Evolutionary conservation across 2,888 invertebrate genomes (phyloP), one percentile per base, ranked within the genome.

Genomic region (Pandemis cinnamomeana): DNA sequence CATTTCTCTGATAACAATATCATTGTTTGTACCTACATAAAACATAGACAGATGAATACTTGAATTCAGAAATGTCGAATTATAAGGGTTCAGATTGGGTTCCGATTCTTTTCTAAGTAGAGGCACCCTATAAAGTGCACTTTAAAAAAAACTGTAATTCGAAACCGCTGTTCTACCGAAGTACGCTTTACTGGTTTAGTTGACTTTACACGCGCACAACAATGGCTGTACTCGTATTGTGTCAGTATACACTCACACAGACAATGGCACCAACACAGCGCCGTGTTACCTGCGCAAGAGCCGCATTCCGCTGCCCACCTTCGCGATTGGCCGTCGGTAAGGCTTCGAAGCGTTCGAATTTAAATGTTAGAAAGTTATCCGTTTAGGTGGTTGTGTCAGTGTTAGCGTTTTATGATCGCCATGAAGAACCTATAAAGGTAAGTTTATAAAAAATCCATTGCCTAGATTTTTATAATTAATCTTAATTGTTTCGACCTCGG

Each of bases 291-390:
- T 93, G 93, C 93, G 93, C 93, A 83, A 81, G 93, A 91, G 93
- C 89, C 91, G 82, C 93, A 93, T 93, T 93, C 93, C 92, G 91
- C 87, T 87, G 87, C 82, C 85, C 87, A 89, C 90, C 90, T 87
- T 83, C 87, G 89, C 89, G 84, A 90, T 88, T 88, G 90, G 88
- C 86, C 89, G 87, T 80, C 88, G 82, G 90, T 88, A 88, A 92
- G 91, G 89, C 91, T 92, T 89, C 82, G 81, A 81, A 66, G 46
- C 60, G 70, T 81, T 80, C 79, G 77, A 83, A 81, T 82, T 86
- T 83, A 80, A 81, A 85, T 84, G 89, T 91, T 91, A 91, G 90
- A 91, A 92, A 93, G 90, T 90, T 84, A 62, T 71, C 78, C 88
- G 89, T 87, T 81, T 75, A 71, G 75, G 72, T 71, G 73, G 71